phyloP scores from a whole-genome alignment of 2,113 vertebrate species.

The Labeo catla region DNA sequence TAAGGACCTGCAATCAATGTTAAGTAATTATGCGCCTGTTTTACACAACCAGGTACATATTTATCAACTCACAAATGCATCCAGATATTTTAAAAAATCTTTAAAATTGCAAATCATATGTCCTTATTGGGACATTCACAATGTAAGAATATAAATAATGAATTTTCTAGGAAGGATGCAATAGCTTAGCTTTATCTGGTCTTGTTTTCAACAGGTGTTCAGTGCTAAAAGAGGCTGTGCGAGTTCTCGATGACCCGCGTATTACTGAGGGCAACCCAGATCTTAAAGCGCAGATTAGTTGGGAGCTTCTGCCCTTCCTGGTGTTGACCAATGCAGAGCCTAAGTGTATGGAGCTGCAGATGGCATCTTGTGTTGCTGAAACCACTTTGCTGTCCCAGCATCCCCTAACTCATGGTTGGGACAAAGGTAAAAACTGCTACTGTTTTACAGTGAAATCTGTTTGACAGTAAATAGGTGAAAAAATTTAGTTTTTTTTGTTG shows the following conservation, averaged over 20 bases:
- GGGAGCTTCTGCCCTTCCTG: constrained; percentile 84
- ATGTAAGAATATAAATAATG: neutral
- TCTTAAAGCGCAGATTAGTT: constrained; percentile 69
- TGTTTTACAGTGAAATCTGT: neutral
- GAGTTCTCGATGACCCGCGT: constrained; percentile 75
- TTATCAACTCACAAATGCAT: too few species aligned
- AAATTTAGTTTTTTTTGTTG: too few species aligned
- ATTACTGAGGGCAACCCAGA: constrained; percentile 65
- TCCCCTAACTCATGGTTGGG: constrained; percentile 84
- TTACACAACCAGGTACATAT: too few species aligned
- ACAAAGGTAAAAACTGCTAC: constrained; percentile 75
- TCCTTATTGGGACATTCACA: too few species aligned
- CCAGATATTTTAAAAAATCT: too few species aligned
- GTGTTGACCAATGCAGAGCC: constrained; percentile 67
- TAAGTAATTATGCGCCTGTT: too few species aligned
- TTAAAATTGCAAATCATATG: too few species aligned
- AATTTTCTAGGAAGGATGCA: neutral
- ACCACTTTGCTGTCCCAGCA: constrained; percentile 78
- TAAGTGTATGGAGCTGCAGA: constrained; percentile 74
- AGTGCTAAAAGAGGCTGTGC: constrained; percentile 74
- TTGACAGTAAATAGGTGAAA: too few species aligned
- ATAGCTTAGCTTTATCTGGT: neutral
- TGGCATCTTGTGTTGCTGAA: constrained; percentile 76
- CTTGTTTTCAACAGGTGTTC: constrained; percentile 75
- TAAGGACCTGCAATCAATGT: too few species aligned